Percentiles rank a stretch among this genome's conserved stretches.
Conservation (phyloP, 2,797 vertebrate genomes). For the Melanotaenia parkinsoni region DNA sequence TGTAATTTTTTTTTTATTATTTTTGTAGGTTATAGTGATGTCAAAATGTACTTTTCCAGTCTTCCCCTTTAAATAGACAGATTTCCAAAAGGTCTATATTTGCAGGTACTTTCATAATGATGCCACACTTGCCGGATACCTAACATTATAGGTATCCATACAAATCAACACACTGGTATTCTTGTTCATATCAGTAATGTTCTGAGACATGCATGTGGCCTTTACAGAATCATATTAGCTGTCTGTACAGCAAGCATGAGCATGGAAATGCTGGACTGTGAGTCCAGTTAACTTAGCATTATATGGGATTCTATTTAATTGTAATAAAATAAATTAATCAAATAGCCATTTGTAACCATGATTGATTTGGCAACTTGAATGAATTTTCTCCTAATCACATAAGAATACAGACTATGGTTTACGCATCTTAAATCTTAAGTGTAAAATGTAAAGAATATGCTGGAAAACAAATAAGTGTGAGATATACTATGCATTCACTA, state of each 20-base stretch:
- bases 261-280: constrained; percentile 69
- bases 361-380: constrained; percentile 57
- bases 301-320: constrained; percentile 55
- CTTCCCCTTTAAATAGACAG: constrained; percentile 60
- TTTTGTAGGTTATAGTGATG: constrained; percentile 59
- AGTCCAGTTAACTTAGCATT: constrained; percentile 51
- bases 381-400: constrained; percentile 40
- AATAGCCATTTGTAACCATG: constrained; percentile 50
- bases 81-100: constrained; percentile 58
- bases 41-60: constrained; percentile 64
- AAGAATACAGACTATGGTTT: constrained; percentile 44
- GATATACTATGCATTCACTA: constrained; percentile 60
- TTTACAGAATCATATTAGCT: constrained; percentile 74
- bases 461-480: constrained; percentile 40
- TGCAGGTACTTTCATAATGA: constrained; percentile 69
- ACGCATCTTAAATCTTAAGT: constrained; percentile 57
- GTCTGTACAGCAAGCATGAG: constrained; percentile 75
- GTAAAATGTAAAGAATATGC: constrained; percentile 41
- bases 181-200: constrained; percentile 50
- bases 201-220: constrained; percentile 79
- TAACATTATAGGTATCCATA: constrained; percentile 44
- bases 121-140: constrained; percentile 36
- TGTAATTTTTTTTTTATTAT: constrained; percentile 12
- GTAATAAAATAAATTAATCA: constrained; percentile 48
- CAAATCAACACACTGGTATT: constrained; percentile 33